Evolutionary conservation across 2,113 vertebrate genomes (phyloP), one percentile per base, ranked within the genome.

Genomic region (Pollachius pollachius): DNA sequence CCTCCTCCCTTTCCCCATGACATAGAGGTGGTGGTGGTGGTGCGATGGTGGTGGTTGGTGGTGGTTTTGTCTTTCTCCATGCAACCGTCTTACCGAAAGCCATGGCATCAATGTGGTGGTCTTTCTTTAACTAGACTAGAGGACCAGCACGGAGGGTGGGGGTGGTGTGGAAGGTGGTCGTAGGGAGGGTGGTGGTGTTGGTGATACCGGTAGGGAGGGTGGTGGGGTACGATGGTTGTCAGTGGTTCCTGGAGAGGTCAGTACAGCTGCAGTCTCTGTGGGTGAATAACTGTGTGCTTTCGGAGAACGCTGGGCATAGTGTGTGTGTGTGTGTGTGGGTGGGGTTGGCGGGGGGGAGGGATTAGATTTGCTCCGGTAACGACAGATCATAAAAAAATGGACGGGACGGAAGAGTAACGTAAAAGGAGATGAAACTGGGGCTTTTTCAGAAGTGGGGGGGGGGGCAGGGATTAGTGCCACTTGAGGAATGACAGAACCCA

Each of bases 331-430:
- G 62, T 34, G 52, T 8, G 34, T 21, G 21, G 34, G 27, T 21
- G 17, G 41, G 60, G 69, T 23, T 41, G 58, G 23, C 57, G 18
- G 4, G 56, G 30, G 63, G 58, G 62, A 15, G 37, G 80, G 91
- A 92, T 91, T 91, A 90, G 89, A 89, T 88, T 88, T 90, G 91
- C 90, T 90, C 90, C 30, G 79, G 88, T 89, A 88, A 88, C 78
- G 82, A 89, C 87, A 88, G 87, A 92, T 89, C 87, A 88, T 90
- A 88, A 90, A 90, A 90, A 90, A 73, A 82, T 72, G 65, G 78
- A 87, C 12, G 82, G 82, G 83, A 77, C 84, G 78, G 77, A 87
- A 85, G 81, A 83, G 41, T 48, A 48, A 48, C 41, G 41, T 48
- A 48, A 48, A 48, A 77, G 71, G 75, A 87, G 85, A 87, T 84